These are phyloP conservation scores for Pachycephala philippinensis DNA, from an alignment of 2,113 vertebrate genomes.

Conservation along the genomic window DNA sequence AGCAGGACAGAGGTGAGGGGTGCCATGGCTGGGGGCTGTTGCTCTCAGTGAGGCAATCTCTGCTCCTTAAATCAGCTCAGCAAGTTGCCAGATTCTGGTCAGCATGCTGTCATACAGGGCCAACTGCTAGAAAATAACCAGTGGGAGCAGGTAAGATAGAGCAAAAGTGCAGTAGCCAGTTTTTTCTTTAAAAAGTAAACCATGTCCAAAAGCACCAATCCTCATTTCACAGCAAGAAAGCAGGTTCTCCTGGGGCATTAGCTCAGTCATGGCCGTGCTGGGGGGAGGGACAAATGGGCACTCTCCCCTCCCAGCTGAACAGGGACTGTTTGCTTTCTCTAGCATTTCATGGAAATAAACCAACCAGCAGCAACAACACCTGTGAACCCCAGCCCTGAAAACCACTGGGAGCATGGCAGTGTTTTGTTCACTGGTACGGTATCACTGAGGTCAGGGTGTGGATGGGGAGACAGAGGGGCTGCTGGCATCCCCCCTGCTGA, in stretches of 20 bases:
- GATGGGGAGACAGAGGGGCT: neutral
- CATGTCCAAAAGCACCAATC: neutral
- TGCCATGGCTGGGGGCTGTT: neutral
- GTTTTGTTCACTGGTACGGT: neutral
- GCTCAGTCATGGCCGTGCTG: neutral
- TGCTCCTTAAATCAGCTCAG: neutral
- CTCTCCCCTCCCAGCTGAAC: neutral
- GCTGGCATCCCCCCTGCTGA: neutral
- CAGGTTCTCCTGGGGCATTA: neutral
- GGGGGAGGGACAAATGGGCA: fast-evolving
- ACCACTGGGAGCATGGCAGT: neutral
- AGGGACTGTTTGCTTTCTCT: neutral
- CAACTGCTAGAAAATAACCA: neutral
- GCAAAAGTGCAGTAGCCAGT: neutral
- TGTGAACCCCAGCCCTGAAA: neutral
- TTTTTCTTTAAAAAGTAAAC: neutral
- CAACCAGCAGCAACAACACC: neutral
- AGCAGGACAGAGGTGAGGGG: neutral
- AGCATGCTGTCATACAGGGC: neutral
- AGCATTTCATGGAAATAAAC: neutral
- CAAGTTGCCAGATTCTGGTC: neutral
- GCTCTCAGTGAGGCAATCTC: neutral
- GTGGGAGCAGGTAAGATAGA: neutral
- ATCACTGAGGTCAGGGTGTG: neutral
- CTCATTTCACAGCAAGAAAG: neutral